Evolutionary conservation across 53 echinoderm and acorn worm genomes (phyloP).

Genomic region (Holothuria leucospilota): DNA sequence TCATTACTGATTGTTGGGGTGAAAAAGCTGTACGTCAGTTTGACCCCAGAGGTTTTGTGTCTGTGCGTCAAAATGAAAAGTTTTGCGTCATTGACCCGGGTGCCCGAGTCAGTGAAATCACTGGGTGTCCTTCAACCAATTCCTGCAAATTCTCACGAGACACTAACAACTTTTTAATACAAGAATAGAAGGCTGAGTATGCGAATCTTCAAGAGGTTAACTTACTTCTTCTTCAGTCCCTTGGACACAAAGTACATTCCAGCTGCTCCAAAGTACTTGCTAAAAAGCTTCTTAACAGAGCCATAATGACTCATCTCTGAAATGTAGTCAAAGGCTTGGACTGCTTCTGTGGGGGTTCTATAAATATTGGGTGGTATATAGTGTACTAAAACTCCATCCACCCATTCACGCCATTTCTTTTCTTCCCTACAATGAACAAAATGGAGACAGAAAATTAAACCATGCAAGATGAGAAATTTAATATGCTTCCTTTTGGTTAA

Average conservation of each 20-base stretch:
- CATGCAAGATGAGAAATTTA: too few species aligned
- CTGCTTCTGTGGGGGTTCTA: conserved; percentile 77
- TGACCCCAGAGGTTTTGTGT: too few species aligned
- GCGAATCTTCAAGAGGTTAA: not conserved
- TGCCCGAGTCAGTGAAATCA: too few species aligned
- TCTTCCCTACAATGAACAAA: conserved; percentile 70
- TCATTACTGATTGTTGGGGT: too few species aligned
- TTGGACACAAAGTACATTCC: conserved; percentile 93
- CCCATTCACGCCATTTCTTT: conserved; percentile 97
- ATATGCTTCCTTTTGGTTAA: too few species aligned
- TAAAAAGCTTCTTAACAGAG: conserved; percentile 66
- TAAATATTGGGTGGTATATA: conserved; percentile 93
- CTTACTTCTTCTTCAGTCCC: conserved; percentile 95
- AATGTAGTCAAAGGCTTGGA: conserved; percentile 94
- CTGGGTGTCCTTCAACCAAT: too few species aligned
- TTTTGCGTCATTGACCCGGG: too few species aligned
- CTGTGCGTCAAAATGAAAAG: too few species aligned
- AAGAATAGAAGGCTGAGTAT: too few species aligned
- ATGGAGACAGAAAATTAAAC: not conserved
- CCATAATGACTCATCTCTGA: conserved; percentile 73
- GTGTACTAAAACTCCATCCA: conserved; percentile 84
- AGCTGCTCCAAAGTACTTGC: conserved; percentile 87
- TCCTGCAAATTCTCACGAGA: too few species aligned
- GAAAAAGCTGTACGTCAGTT: too few species aligned
- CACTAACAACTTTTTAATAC: too few species aligned